Evolutionary conservation across 1,140 invertebrate species (phyloP), one percentile per base, ranked within the genome.

Genomic region (Pollicipes pollicipes): DNA sequence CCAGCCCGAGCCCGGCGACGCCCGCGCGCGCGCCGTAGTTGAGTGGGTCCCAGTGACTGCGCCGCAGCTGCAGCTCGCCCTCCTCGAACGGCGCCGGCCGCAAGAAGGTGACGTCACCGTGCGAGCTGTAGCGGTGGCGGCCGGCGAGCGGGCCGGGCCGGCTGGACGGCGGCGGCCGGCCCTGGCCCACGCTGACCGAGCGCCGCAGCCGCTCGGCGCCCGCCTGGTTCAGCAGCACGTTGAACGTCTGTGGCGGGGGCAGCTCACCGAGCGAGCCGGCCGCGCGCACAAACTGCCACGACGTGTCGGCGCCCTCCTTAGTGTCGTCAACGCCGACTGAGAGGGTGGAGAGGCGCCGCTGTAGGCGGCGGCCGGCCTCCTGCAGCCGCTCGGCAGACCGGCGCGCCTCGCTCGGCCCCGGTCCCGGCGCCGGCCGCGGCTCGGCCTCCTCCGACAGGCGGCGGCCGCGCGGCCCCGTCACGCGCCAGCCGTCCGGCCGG

Each of bases 301-400:
- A 76, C 28, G 76, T 76, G 32, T 76, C 74, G 68, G 76, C 75
- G 32, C 76, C 76, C 45, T 76, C 76, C 70, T 76, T 76, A n/a
- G n/a, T n/a, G n/a, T n/a, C n/a, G n/a, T n/a, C n/a, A n/a, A n/a
- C n/a, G n/a, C n/a, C n/a, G n/a, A n/a, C n/a, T n/a, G n/a, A n/a
- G n/a, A n/a, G n/a, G n/a, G n/a, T n/a, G n/a, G n/a, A n/a, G n/a
- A n/a, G n/a, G n/a, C n/a, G 32, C 68, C 31, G 45, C 45, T 3
- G 45, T 10, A 58, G 10, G 3, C 6, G 6, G 8, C 17, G 6
- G 45, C 13, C 21, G 17, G 45, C 45, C 45, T 10, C 45, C 45
- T 3, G 3, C 45, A 58, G 45, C 21, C 45, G 6, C 6, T 58
- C 45, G 45, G 45, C 13, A 21, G 13, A 21, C 21, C 45, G 45